Conservation (phyloP, 2,888 invertebrate species). For the Athripsodes cinereus region DNA sequence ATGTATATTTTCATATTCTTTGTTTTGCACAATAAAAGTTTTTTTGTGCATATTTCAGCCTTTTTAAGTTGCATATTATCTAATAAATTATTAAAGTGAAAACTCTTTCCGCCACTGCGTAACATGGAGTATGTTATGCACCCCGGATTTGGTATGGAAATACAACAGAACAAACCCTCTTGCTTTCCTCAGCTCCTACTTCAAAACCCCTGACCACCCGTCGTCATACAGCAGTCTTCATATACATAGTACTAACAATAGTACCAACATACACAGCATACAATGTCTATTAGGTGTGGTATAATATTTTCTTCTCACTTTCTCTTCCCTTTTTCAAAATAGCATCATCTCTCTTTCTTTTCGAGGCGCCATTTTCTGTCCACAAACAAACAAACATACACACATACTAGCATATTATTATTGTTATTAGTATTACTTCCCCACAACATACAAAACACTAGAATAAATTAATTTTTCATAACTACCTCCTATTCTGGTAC, state of each 20-base stretch:
- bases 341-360: constrained; percentile 1
- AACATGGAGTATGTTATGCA: no score
- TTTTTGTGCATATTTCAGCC: no score
- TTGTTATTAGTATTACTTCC: neutral
- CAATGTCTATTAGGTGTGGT: no score
- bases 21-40: no score
- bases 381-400: constrained; percentile 10
- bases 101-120: no score
- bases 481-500: constrained; percentile 7
- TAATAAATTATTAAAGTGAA: no score
- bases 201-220: neutral
- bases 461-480: constrained; percentile 19
- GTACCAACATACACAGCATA: no score
- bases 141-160: no score
- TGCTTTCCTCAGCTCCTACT: neutral
- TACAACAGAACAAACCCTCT: neutral
- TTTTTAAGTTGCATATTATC: no score
- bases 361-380: constrained; percentile 26
- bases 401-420: neutral
- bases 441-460: constrained; percentile 12
- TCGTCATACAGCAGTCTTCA: no score
- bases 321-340: constrained; percentile 25
- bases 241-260: no score
- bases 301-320: constrained; percentile 16
- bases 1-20: no score